Evolutionary conservation across 2,797 vertebrate genomes (phyloP).

Genomic region (Pangasius krempfi): DNA sequence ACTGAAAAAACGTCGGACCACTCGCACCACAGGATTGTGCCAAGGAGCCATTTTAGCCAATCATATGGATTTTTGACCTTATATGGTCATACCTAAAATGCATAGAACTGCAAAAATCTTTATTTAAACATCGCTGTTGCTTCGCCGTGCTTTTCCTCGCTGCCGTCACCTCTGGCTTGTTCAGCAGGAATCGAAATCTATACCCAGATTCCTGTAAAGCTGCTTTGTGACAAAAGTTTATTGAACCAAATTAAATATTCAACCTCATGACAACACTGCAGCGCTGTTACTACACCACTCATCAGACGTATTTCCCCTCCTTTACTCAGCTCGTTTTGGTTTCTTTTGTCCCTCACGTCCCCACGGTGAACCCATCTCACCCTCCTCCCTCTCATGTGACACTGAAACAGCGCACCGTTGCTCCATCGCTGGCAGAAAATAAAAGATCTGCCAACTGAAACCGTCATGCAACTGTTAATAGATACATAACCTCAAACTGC

Average conservation of each 20-base stretch:
- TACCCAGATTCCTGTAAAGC: neutral
- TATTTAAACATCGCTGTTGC: neutral
- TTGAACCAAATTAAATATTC: neutral
- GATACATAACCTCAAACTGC: conserved; percentile 26
- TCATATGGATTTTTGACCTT: no score
- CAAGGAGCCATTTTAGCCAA: neutral
- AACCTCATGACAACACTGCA: neutral
- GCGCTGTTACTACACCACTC: neutral
- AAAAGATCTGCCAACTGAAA: conserved; percentile 42
- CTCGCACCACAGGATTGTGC: neutral
- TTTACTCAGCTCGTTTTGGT: conserved; percentile 20
- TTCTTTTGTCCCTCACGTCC: neutral
- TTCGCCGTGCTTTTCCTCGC: neutral
- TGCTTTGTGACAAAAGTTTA: neutral
- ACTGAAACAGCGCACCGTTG: conserved; percentile 21
- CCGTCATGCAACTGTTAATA: conserved; percentile 46
- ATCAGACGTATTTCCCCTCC: neutral
- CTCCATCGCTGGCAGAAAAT: conserved; percentile 24
- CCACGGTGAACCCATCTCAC: conserved; percentile 4
- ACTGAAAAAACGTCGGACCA: neutral
- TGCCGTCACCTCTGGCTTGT: neutral
- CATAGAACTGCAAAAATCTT: neutral
- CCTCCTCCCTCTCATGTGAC: conserved; percentile 23
- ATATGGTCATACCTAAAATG: no score
- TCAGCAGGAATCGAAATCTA: neutral